A percentile compares a stretch with the other conserved stretches of the same genome.
These are phyloP conservation scores for Oxycera nigricornis DNA, from an alignment of 2,888 invertebrate genomes.

Conservation along the genomic window DNA sequence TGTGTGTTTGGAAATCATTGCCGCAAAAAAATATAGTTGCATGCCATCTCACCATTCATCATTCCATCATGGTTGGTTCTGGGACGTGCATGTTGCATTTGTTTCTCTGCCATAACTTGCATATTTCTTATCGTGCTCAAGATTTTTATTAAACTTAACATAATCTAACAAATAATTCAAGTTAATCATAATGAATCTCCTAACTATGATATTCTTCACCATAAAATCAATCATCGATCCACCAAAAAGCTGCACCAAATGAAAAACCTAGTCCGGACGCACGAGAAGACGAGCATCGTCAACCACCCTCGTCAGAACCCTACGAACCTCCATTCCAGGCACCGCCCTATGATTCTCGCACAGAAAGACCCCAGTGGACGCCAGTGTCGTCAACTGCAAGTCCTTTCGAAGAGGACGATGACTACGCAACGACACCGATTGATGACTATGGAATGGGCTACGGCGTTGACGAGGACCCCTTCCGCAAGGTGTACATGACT, in stretches of 20 bases:
- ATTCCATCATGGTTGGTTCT: background rate
- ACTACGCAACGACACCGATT: conserved; percentile 38
- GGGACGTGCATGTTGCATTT: conserved; percentile 7
- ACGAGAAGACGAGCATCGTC: background rate
- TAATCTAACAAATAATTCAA: background rate
- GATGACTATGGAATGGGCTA: conserved; percentile 48
- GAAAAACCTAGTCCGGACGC: background rate
- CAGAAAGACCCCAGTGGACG: background rate
- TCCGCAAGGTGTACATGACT: background rate
- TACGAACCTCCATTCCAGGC: background rate
- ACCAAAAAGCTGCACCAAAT: background rate
- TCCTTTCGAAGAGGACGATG: conserved; percentile 49
- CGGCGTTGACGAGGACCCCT: conserved; percentile 9
- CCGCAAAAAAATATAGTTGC: background rate
- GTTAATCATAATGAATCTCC: conserved; percentile 21
- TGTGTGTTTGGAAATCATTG: no score
- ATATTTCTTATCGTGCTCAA: background rate
- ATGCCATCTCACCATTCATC: background rate
- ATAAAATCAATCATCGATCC: conserved; percentile 5
- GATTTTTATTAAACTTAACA: background rate
- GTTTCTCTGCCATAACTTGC: background rate
- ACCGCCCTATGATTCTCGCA: background rate
- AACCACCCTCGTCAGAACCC: background rate
- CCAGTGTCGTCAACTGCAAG: conserved; percentile 32
- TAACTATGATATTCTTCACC: conserved; percentile 27